phyloP scores from a whole-genome alignment of 2,113 vertebrate genomes.

The Halcyon malimbica region DNA sequence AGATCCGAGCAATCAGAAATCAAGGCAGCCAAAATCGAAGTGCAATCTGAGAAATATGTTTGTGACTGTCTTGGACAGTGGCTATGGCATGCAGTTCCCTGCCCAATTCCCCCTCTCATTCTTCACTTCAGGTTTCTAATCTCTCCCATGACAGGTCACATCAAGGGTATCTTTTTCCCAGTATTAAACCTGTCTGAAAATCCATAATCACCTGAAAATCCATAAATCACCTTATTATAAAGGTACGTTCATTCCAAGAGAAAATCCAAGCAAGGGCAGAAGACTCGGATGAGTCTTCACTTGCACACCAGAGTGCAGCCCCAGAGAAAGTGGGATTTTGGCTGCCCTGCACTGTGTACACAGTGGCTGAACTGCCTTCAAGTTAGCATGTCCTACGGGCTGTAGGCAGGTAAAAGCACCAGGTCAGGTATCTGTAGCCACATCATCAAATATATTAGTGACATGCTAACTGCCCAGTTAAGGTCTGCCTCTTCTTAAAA shows the following conservation, averaged over 20 bases:
- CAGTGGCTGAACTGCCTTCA: not conserved
- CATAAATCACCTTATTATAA: not conserved
- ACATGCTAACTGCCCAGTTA: not conserved
- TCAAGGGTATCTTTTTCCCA: not conserved
- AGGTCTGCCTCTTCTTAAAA: not conserved
- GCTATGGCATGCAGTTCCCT: not conserved
- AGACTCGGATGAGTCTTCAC: not conserved
- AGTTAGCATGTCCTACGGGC: not conserved
- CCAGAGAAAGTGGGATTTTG: not conserved
- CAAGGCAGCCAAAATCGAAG: not conserved
- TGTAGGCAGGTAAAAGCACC: not conserved
- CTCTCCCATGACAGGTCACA: not conserved
- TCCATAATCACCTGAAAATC: not conserved
- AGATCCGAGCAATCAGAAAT: not conserved
- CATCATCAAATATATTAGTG: not conserved
- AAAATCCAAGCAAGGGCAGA: not conserved
- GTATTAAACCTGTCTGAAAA: not conserved
- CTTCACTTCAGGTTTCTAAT: not conserved
- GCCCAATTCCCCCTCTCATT: not conserved
- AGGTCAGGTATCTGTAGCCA: not conserved
- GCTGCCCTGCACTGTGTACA: not conserved
- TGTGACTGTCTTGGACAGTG: not conserved
- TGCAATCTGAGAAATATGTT: not conserved
- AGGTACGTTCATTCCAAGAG: not conserved
- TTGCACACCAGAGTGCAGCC: not conserved